phyloP scores from a whole-genome alignment of 2,113 vertebrate genomes.

The Myotis davidii region DNA sequence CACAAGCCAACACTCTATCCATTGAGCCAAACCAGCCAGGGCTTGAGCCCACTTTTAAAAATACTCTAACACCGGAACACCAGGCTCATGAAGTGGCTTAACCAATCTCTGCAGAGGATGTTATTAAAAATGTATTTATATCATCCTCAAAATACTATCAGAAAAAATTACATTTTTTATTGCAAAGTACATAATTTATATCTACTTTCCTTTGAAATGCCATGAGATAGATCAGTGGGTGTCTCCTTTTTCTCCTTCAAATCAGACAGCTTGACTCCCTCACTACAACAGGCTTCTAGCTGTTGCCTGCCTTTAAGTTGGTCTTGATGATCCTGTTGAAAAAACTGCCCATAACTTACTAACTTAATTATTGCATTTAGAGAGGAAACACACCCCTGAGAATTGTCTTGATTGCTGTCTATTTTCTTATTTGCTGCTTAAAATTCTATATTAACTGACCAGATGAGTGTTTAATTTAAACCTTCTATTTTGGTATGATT shows the following conservation, averaged over 20 bases:
- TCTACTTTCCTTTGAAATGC: slow-evolving; percentile 4
- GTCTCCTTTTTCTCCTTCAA: neutral
- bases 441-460: neutral
- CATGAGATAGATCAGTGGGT: neutral
- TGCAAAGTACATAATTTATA: neutral
- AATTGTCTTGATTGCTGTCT: neutral
- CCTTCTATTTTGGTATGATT: neutral
- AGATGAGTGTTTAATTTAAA: neutral
- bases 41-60: neutral
- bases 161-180: neutral
- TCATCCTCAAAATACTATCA: neutral
- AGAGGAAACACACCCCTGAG: neutral
- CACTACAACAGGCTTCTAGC: neutral
- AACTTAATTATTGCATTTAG: neutral
- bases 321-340: neutral
- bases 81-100: neutral
- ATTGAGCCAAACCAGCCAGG: no score
- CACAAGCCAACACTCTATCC: no score
- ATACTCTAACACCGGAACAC: neutral
- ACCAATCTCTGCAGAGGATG: neutral
- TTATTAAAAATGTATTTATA: neutral
- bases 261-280: neutral
- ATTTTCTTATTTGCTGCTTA: neutral
- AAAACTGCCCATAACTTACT: neutral
- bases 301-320: neutral